Evolutionary conservation across 2,797 vertebrate genomes (phyloP), one percentile per base, ranked within the genome.

Genomic region (Discoglossus pictus): DNA sequence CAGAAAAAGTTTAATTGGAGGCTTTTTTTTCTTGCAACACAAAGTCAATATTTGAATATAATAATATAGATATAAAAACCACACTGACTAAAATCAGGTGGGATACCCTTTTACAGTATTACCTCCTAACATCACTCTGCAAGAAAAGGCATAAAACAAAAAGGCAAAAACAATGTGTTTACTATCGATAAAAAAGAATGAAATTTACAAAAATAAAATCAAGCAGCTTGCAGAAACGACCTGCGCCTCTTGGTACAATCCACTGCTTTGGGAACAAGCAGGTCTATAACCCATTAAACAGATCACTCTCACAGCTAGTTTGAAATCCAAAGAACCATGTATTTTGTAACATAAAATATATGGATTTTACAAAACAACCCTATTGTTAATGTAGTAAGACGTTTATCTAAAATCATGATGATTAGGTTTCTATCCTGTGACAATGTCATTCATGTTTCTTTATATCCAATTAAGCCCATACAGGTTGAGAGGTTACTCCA

Each of bases 171-270:
- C 43, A 79, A 36, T 23, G n/a, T 51, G 13, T 2, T 7, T 46
- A 54, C 20, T 0, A 40, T 4, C 44, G 44, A 81, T 46, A 63
- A 46, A 72, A 74, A 77, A 59, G 62, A 66, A 13, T 20, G 15
- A 63, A 43, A 24, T 68, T 73, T 75, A 17, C 67, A 60, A 73
- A 75, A 67, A 75, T 39, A 78, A 47, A 72, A 70, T 59, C 18
- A 74, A 61, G 40, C 11, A 18, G 62, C 21, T 63, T 3, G 70
- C 56, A 80, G 69, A 80, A 74, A 58, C 67, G 56, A 15, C 66
- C 75, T 47, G 62, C 40, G 70, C 43, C 76, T 48, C 66, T 75
- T 75, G 53, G 17, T 63, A 63, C 52, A 63, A 51, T 51, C 56
- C 43, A 39, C 24, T n/a, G 39, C 34, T 40, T 23, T 25, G 53